A percentile compares a stretch with the other conserved stretches of the same genome.
Conservation (phyloP, 2,797 vertebrate species). For the Brachymystax lenok region DNA sequence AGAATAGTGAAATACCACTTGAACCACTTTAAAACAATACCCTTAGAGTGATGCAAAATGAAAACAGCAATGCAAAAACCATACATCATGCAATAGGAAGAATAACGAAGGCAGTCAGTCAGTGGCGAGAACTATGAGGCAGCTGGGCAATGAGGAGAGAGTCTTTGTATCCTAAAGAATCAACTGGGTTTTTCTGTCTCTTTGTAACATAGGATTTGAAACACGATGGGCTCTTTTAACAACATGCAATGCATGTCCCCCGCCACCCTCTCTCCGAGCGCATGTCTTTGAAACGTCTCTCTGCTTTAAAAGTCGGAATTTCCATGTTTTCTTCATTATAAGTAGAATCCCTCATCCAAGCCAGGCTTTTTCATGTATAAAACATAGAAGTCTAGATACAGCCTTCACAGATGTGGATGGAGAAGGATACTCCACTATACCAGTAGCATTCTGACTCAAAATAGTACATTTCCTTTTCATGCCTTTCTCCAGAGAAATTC, state of each 20-base stretch:
- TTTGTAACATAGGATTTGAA: not conserved
- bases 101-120: not conserved
- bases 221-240: not conserved
- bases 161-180: not conserved
- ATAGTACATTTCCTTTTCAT: not conserved
- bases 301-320: constrained; percentile 5
- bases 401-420: constrained; percentile 10
- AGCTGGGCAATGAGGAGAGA: not conserved
- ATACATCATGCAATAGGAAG: not conserved
- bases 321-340: constrained; percentile 26
- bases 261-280: not conserved
- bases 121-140: not conserved
- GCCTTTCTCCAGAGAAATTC: too few species aligned
- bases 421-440: constrained; percentile 6
- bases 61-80: too few species aligned
- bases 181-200: not conserved
- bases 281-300: not conserved
- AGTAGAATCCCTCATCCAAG: constrained; percentile 8
- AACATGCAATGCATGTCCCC: not conserved
- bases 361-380: constrained; percentile 32
- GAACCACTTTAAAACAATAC: too few species aligned
- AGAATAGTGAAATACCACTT: too few species aligned
- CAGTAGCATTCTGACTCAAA: not conserved
- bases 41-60: too few species aligned
- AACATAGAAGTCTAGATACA: constrained; percentile 17